Percentiles rank a stretch among this genome's conserved stretches.
These are phyloP conservation scores for Drosophila parvula DNA, from an alignment of 1,140 invertebrate genomes.

Conservation along the genomic window DNA sequence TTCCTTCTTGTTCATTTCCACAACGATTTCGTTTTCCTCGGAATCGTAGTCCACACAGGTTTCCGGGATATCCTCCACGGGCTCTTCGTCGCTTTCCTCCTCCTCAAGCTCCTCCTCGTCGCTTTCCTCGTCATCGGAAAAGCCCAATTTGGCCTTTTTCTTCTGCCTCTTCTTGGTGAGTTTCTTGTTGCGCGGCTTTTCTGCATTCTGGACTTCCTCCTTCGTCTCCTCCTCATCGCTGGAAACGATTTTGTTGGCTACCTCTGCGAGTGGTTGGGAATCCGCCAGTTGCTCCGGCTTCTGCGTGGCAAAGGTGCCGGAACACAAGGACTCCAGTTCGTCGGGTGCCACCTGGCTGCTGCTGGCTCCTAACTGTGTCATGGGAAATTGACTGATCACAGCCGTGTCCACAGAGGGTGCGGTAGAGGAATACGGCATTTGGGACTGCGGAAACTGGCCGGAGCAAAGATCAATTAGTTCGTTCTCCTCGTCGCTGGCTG, in stretches of 20 bases:
- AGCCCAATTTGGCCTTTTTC: conserved; percentile 78
- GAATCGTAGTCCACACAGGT: conserved; percentile 88
- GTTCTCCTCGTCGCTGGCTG: conserved; percentile 84
- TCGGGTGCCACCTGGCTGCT: conserved; percentile 46
- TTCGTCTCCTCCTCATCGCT: conserved; percentile 85
- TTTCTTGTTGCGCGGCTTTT: conserved; percentile 63
- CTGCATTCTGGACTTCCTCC: background rate
- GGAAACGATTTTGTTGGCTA: conserved; percentile 70
- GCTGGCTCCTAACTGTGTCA: conserved; percentile 52
- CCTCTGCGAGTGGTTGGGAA: conserved; percentile 15
- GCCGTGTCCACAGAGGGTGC: conserved; percentile 31
- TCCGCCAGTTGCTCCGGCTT: background rate
- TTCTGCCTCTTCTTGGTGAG: conserved; percentile 66
- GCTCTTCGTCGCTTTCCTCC: conserved; percentile 75
- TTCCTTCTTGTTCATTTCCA: conserved; percentile 84
- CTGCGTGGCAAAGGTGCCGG: conserved; percentile 65
- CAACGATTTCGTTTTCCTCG: conserved; percentile 88
- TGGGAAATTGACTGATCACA: conserved; percentile 74
- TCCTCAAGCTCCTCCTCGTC: conserved; percentile 55
- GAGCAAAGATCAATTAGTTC: conserved; percentile 86
- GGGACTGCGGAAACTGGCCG: conserved; percentile 83
- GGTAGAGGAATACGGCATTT: conserved; percentile 24
- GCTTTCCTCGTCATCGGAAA: conserved; percentile 78
- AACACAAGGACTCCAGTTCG: conserved; percentile 61
- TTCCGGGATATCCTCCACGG: conserved; percentile 83